Evolutionary conservation across 2,797 vertebrate genomes (phyloP).

Genomic region (Sebastes cheni): DNA sequence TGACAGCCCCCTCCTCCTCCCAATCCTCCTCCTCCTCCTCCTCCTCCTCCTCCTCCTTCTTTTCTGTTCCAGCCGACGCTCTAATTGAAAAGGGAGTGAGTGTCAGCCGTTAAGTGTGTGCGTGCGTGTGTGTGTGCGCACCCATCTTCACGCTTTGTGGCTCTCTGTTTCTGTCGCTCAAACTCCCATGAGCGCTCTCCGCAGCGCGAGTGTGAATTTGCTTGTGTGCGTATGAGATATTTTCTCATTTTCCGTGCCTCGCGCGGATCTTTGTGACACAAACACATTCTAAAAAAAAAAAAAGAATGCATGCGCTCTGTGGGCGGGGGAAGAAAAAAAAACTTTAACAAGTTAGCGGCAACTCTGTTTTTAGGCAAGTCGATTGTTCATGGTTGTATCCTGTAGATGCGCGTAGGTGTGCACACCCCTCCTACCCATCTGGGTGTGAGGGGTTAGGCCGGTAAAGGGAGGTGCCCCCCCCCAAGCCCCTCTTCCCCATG

Average conservation of each 20-base stretch:
- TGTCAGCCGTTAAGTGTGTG: conserved; percentile 68
- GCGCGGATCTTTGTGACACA: conserved; percentile 39
- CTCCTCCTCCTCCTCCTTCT: conserved; percentile 36
- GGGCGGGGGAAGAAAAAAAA: conserved; percentile 9
- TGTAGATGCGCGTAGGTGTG: conserved; percentile 32
- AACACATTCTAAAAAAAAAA: conserved; percentile 17
- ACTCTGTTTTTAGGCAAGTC: conserved; percentile 14
- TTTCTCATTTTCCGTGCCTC: conserved; percentile 42
- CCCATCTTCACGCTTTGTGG: conserved; percentile 70
- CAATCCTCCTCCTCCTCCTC: conserved; percentile 6
- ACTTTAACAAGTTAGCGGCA: conserved; percentile 38
- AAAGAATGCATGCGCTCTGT: conserved; percentile 10
- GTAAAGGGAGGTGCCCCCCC: conserved; percentile 21
- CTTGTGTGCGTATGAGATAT: conserved; percentile 26
- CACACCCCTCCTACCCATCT: conserved; percentile 3
- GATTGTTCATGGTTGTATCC: conserved; percentile 33
- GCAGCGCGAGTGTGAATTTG: conserved; percentile 53
- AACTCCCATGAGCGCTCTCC: conserved; percentile 70
- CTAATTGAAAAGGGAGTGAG: conserved; percentile 82
- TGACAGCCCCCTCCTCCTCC: conserved; percentile 55
- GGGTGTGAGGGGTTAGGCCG: conserved; percentile 10
- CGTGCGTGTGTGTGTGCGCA: conserved; percentile 25
- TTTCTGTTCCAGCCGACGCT: conserved; percentile 76
- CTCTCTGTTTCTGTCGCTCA: conserved; percentile 72
- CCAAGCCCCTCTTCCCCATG: conserved; percentile 19